Evolutionary conservation across 2,888 invertebrate species (phyloP), one percentile per base, ranked within the genome.

Genomic region (Brachylomia viminalis): DNA sequence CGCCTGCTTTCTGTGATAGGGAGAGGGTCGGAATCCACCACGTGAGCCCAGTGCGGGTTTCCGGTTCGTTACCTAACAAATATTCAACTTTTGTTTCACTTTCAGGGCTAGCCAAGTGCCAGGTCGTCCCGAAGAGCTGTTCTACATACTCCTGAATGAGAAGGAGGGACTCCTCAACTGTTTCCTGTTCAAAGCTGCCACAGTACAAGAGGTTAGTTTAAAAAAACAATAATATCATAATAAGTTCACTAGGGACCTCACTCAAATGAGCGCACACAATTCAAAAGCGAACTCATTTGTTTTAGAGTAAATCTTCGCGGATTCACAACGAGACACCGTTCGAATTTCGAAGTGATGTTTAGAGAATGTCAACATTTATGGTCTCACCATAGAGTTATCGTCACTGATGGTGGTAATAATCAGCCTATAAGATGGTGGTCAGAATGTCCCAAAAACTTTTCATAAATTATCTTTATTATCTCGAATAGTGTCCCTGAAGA

Each of bases 111-210:
- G 93, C 77, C 97, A 93, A 91, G 96, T 97, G 15, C 97, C 95
- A 75, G 97, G 97, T 27, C 96, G 94, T 81, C 97, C 96, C 80
- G 97, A 96, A 68, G 97, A 97, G 89, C 97, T 98, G 90, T 97
- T 98, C 88, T 98, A 98, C 94, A 97, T 98, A 88, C 95, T 98
- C 79, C 97, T 97, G 88, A 98, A 98, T 91, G 97, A 98, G 86
- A 97, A 97, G 89, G 98, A 98, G 90, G 97, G 97, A n/a, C 95
- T 98, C 5, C 97, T 98, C 47, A 97, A 98, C 92, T 98, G 98
- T 92, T 98, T 98, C 93, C 97, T 98, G 74, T 98, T 98, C 92
- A 97, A 97, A 90, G 97, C 98, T 59, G 95, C 97, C 79, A 97
- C 97, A 58, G 96, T 96, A 0, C 94, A 96, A 72, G 98, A 98